A percentile compares a stretch with the other conserved stretches of the same genome.
phyloP scores from a whole-genome alignment of 2,113 vertebrate genomes.

The Tyto alba region DNA sequence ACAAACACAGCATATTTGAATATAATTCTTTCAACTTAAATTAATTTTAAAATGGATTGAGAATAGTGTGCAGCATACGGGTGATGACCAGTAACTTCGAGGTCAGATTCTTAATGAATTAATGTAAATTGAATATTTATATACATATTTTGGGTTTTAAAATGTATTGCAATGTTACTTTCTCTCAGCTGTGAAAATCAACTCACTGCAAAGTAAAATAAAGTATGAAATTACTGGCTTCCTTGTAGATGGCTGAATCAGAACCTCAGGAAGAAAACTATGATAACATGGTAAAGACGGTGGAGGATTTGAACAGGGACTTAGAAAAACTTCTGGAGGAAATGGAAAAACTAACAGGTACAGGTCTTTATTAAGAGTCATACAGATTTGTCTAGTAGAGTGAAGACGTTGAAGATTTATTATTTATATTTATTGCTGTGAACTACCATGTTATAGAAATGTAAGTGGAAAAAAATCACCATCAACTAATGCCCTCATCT shows the following conservation, averaged over 20 bases:
- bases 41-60: background rate
- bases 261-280: slow-evolving; percentile 44
- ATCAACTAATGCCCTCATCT: background rate
- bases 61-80: background rate
- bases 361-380: background rate
- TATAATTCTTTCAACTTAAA: background rate
- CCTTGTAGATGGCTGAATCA: slow-evolving; percentile 67
- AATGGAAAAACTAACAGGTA: slow-evolving; percentile 77
- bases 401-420: background rate
- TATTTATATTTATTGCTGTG: background rate
- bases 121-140: background rate
- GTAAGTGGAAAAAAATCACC: background rate
- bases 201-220: background rate
- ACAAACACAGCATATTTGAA: background rate
- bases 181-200: background rate
- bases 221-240: background rate
- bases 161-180: background rate
- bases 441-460: background rate
- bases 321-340: slow-evolving; percentile 70
- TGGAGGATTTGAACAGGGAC: slow-evolving; percentile 57
- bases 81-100: background rate
- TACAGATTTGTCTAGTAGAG: background rate
- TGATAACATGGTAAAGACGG: slow-evolving; percentile 38
- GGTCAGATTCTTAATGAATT: background rate
- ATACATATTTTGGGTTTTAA: background rate